These are phyloP conservation scores for Hydractinia echinata DNA, from an alignment of 30 jellyfish, hydroid and myxozoan species.

Conservation along the genomic window DNA sequence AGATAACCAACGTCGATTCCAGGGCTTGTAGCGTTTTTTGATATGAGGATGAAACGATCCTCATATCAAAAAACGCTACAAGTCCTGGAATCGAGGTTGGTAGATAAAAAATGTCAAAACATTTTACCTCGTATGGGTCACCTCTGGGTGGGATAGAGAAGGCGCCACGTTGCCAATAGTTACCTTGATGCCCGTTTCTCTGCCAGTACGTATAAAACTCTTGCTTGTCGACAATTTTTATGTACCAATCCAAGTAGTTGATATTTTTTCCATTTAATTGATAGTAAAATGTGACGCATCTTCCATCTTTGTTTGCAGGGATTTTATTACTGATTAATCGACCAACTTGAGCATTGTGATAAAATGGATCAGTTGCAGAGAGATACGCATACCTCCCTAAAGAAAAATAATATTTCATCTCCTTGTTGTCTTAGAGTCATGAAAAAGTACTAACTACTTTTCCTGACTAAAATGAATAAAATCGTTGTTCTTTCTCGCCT, in stretches of 20 bases:
- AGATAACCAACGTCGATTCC: too few species aligned
- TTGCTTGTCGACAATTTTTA: background rate
- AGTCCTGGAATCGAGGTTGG: too few species aligned
- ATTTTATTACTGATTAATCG: conserved; percentile 41
- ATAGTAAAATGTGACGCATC: conserved; percentile 64
- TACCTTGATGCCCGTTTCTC: conserved; percentile 68
- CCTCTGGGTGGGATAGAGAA: conserved; percentile 30
- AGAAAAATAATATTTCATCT: background rate
- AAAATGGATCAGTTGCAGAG: conserved; percentile 21
- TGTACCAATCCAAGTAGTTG: conserved; percentile 31
- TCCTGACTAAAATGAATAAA: too few species aligned
- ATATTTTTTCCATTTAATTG: conserved; percentile 69
- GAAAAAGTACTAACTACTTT: too few species aligned
- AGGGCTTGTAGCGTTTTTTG: too few species aligned
- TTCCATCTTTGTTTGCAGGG: conserved; percentile 58
- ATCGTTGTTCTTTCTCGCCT: too few species aligned
- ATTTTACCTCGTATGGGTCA: conserved; percentile 49
- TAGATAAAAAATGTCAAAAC: too few species aligned
- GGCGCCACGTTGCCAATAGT: conserved; percentile 65
- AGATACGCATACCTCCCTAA: conserved; percentile 54
- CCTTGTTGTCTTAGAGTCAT: background rate
- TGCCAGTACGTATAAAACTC: conserved; percentile 44
- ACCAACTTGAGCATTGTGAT: conserved; percentile 37
- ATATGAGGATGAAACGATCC: too few species aligned
- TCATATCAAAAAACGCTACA: too few species aligned